A percentile compares a stretch with the other conserved stretches of the same genome.
These are phyloP conservation scores for Meloidogyne hapla DNA, from an alignment of 1,140 invertebrate species.

Conservation along the genomic window DNA sequence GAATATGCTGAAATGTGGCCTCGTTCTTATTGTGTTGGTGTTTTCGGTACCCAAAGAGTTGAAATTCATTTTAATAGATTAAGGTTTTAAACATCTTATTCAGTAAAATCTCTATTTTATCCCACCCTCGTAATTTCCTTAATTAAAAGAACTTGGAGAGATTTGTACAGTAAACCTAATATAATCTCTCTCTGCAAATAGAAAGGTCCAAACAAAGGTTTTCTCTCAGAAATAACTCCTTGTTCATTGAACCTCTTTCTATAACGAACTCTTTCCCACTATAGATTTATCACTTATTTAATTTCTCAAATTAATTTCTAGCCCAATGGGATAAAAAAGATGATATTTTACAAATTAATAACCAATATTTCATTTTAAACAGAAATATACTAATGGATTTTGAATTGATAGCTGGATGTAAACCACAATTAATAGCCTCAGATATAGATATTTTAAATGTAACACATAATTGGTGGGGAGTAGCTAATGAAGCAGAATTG, in stretches of 20 bases:
- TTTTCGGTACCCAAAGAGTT: constrained; percentile 91
- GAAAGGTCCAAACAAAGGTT: no score
- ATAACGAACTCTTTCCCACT: no score
- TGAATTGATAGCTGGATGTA: constrained; percentile 80
- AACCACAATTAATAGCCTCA: constrained; percentile 71
- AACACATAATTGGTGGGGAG: constrained; percentile 94
- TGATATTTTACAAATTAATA: no score
- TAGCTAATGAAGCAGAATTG: constrained; percentile 68
- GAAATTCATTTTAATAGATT: constrained; percentile 86
- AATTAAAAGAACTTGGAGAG: neutral
- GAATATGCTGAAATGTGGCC: constrained; percentile 66
- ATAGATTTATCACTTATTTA: neutral
- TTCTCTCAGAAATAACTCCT: no score
- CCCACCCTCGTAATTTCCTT: neutral
- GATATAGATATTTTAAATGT: constrained; percentile 78
- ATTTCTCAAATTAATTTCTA: neutral
- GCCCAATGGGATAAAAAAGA: no score
- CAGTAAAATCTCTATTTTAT: constrained; percentile 3
- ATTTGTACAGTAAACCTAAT: no score
- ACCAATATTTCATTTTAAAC: neutral
- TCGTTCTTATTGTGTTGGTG: constrained; percentile 81
- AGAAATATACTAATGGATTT: constrained; percentile 73
- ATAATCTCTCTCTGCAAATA: no score
- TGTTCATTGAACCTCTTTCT: no score
- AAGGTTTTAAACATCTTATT: constrained; percentile 64